Evolutionary conservation across 2,797 vertebrate genomes (phyloP).

Genomic region (Smutsia temminckii): DNA sequence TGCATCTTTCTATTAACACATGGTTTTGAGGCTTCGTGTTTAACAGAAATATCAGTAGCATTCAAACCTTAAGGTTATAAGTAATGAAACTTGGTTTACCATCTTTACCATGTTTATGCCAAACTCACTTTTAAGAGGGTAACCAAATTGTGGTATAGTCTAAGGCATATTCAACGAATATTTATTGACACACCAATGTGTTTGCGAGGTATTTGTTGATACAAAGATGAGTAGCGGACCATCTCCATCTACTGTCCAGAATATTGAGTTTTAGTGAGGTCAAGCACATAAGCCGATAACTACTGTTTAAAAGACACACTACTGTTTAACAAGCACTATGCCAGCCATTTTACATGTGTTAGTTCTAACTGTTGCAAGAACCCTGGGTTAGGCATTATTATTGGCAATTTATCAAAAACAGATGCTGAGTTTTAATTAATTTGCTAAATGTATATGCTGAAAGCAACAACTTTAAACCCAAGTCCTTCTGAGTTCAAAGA

Average conservation of each 20-base stretch:
- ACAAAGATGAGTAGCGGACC: neutral
- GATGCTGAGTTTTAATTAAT: neutral
- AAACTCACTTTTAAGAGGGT: neutral
- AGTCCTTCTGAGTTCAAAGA: neutral
- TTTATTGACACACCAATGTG: neutral
- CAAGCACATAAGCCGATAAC: neutral
- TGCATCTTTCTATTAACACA: neutral
- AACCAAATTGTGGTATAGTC: neutral
- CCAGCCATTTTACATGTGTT: neutral
- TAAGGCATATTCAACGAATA: neutral
- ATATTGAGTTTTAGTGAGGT: neutral
- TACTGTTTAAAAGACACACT: rapidly evolving
- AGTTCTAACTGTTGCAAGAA: neutral
- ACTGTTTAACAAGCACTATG: neutral
- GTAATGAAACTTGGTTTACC: neutral
- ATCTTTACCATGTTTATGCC: neutral
- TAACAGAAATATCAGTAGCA: neutral
- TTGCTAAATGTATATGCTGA: neutral
- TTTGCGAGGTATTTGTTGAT: neutral
- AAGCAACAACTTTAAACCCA: neutral
- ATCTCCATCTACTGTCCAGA: neutral
- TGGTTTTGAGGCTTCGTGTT: neutral
- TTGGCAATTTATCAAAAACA: neutral
- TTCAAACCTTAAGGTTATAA: neutral
- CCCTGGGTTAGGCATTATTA: neutral